Base-by-base conservation (phyloP, 1,140 invertebrate genomes). In the Zeugodacus cucurbitae region DNA sequence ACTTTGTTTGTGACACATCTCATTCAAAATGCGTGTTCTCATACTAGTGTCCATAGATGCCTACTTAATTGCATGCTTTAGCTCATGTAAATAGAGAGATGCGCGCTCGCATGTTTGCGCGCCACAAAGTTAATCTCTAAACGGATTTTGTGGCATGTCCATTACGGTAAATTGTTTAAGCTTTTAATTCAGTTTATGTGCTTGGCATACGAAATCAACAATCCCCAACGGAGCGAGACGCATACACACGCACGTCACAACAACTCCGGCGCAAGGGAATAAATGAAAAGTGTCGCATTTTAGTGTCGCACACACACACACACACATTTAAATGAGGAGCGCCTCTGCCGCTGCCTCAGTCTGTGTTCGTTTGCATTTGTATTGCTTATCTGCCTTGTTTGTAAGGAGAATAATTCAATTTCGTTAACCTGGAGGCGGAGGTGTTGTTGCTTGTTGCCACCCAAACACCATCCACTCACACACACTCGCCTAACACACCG, bases 141-240 rank as follows among this genome's bases (percentile, higher is more conserved):
- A 82, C 74, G 34, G 11, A 82, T 82, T 82, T 82, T 48, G 74
- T 48, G 74, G 74, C 41, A 48, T 82, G 74, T 48, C 74, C 74
- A 82, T 82, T 82, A 82, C 2, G 34, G 74, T 82, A 48, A 82
- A 82, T 82, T 82, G 74, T 48, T 82, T 82, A 82, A 82, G 74
- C 74, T 82, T 82, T 82, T 82, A 82, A 82, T 82, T 82, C 34
- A 48, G 41, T 48, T 54, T 82, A 26, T 82, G 41, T 82, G 44
- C 41, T 82, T 82, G 48, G 74, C 74, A 48, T 48, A 29, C 11
- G 44, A 48, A 48, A 44, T 44, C 74, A 44, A 14, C n/a, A 48
- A 3, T n/a, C 22, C n/a, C 37, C 37, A 26, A 48, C 44, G 11
- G 37, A 26, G 17, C n/a, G 4, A 22, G 32, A 37, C 67, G 41